phyloP scores from a whole-genome alignment of 2,888 invertebrate species.

The Ommatoiulus sabulosus region DNA sequence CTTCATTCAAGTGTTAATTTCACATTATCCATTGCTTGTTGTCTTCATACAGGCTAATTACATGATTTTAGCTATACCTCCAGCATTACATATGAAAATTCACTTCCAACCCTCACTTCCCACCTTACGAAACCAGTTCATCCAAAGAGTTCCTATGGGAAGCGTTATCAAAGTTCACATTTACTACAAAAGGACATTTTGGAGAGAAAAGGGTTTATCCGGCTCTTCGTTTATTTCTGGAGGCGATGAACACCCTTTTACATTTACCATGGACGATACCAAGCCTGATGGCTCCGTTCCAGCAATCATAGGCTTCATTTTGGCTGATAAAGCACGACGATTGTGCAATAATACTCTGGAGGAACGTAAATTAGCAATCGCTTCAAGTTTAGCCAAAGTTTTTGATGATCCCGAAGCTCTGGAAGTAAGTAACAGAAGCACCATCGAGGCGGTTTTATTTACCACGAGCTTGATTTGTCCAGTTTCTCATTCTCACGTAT shows the following conservation, averaged over 20 bases:
- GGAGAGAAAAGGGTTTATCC: constrained; percentile 64
- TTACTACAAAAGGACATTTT: constrained; percentile 68
- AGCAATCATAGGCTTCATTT: constrained; percentile 64
- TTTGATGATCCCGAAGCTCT: constrained; percentile 64
- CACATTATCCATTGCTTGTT: background rate
- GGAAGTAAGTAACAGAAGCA: constrained; percentile 61
- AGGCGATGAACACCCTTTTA: constrained; percentile 62
- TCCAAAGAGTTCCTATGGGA: constrained; percentile 68
- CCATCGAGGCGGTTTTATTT: background rate
- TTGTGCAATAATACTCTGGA: constrained; percentile 62
- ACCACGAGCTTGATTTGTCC: background rate
- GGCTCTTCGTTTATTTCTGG: constrained; percentile 60
- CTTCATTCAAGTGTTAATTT: background rate
- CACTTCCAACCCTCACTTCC: constrained; percentile 67
- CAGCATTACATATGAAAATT: constrained; percentile 66
- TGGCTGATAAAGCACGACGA: constrained; percentile 64
- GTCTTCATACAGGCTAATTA: constrained; percentile 60
- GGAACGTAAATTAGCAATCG: constrained; percentile 63
- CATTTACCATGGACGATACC: constrained; percentile 64
- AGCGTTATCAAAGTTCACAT: constrained; percentile 68
- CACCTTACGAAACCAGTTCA: constrained; percentile 65
- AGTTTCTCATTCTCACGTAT: background rate
- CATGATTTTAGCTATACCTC: constrained; percentile 67
- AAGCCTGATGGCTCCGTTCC: constrained; percentile 63
- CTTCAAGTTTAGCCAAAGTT: constrained; percentile 63